Percentiles rank a stretch among this genome's conserved stretches.
These are phyloP conservation scores for Chanos chanos DNA, from an alignment of 2,797 vertebrate genomes.

Conservation along the genomic window DNA sequence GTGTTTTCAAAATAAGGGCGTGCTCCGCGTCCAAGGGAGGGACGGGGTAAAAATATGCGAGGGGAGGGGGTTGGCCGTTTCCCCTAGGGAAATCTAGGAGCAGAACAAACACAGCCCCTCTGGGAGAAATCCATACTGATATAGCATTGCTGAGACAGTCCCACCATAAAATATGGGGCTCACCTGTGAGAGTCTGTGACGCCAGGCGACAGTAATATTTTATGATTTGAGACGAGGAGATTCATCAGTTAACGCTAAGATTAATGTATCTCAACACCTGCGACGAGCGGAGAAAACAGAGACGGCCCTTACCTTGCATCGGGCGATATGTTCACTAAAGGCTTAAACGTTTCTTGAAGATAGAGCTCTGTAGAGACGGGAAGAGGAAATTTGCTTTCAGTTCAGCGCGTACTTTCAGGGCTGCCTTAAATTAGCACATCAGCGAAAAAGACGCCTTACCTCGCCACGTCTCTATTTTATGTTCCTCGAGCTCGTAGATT, in stretches of 20 bases:
- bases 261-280: too few relatives aligned
- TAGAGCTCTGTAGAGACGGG: constrained; percentile 81
- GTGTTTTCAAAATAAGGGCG: constrained; percentile 17
- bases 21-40: background rate
- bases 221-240: too few relatives aligned
- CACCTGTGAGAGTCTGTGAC: background rate
- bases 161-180: background rate
- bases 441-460: constrained; percentile 63
- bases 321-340: constrained; percentile 95
- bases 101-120: background rate
- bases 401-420: background rate
- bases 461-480: constrained; percentile 96
- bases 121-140: background rate
- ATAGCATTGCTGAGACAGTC: background rate
- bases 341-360: constrained; percentile 98
- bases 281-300: too few relatives aligned
- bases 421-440: background rate
- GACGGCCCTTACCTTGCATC: constrained; percentile 92
- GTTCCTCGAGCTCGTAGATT: constrained; percentile 96
- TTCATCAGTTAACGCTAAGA: too few relatives aligned
- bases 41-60: background rate
- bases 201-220: too few relatives aligned
- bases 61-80: background rate
- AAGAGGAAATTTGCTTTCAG: background rate
- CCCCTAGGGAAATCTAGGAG: background rate